A percentile compares a stretch with the other conserved stretches of the same genome.
phyloP scores from a whole-genome alignment of 2,113 vertebrate genomes.

The Tenebrosternarchus preto region DNA sequence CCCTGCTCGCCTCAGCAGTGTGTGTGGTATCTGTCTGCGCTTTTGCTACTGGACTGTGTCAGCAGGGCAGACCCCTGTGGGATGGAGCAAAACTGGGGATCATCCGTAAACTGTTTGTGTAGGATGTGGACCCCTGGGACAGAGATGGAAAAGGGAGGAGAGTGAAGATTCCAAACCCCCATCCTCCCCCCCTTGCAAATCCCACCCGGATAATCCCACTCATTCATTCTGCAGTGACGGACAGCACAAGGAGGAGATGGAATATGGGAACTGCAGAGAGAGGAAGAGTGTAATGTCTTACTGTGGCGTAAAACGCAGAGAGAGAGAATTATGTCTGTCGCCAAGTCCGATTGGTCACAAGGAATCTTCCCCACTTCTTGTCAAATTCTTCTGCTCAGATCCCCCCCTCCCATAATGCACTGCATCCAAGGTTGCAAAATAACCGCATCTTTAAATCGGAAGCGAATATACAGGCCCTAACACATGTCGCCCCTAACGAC shows the following conservation, averaged over 20 bases:
- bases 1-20: not conserved
- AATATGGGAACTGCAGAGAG: not conserved
- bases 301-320: slow-evolving; percentile 24
- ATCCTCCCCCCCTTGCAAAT: no score
- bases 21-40: not conserved
- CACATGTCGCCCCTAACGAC: no score
- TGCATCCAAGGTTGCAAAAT: no score
- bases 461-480: no score
- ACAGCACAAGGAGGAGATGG: not conserved
- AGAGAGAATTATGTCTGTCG: slow-evolving; percentile 34
- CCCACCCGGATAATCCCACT: no score
- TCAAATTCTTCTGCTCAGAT: no score
- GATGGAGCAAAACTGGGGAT: slow-evolving; percentile 39
- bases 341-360: no score
- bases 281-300: not conserved
- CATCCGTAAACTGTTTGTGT: slow-evolving; percentile 38
- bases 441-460: no score
- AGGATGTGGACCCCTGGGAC: slow-evolving; percentile 17
- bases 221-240: slow-evolving; percentile 15
- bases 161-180: not conserved
- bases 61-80: slow-evolving; percentile 62
- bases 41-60: not conserved
- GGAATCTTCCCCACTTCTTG: no score
- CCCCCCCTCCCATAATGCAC: no score
- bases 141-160: slow-evolving; percentile 5